Base-by-base conservation (phyloP, 2,113 vertebrate species). In the Ivindomyrus marchei region DNA sequence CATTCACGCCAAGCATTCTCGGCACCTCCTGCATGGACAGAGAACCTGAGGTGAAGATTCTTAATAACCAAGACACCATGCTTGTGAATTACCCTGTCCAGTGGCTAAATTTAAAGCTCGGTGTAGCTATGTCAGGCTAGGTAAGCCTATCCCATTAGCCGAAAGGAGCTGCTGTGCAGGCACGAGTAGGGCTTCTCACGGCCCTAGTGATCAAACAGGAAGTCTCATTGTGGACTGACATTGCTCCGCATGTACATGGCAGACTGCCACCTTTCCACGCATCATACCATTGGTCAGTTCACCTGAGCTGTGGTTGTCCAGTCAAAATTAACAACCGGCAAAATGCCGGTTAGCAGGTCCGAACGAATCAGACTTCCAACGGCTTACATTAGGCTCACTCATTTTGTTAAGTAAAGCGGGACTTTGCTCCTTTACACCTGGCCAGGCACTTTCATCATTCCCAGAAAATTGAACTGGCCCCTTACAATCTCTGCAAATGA, bases 401-500 rank as follows among this genome's bases (percentile, higher is more conserved):
- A 36, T 47, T 53, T n/a, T n/a, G 50, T 52, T 36, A 87, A 36
- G 85, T 21, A 53, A 87, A 53, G 50, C 7, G 6, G 31, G 10
- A 56, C 50, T n/a, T 27, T 39, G 31, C 27, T 19, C 47, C 31
- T 87, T 31, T 53, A 10, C 27, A 27, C 50, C 85, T 53, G 49
- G 2, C 85, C 17, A 49, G 47, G 49, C 85, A 39, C 50, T 87
- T 31, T 87, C 50, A 87, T 87, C 27, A 39, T 87, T 36, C 50
- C 85, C 31, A 17, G 47, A 47, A 87, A 87, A 87, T 53, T 87
- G 11, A 53, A 52, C 47, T 87, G 85, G 85, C 6, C 36, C 21
- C 31, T 87, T 27, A 87, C 85, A 53, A 15, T 27, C 15, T 53
- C 85, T 87, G 53, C 85, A 87, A 87, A 56, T 87, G 85, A 36